Evolutionary conservation across 2,888 invertebrate genomes (phyloP).

Genomic region (Amphipoea oculea): DNA sequence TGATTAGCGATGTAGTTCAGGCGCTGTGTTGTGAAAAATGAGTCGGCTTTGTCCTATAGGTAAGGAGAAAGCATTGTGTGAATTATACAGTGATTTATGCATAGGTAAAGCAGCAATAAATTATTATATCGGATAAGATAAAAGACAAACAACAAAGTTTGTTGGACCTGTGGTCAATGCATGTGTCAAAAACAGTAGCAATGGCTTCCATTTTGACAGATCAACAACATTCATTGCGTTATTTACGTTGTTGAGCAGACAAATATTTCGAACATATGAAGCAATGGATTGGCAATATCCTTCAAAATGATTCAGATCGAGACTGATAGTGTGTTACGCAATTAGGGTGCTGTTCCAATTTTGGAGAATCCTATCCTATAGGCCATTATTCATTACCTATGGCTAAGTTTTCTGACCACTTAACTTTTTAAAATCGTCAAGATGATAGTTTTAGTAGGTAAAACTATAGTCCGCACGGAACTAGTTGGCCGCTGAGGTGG

Average conservation of each 20-base stretch:
- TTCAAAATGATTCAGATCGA: background rate
- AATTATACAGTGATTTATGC: background rate
- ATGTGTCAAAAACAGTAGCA: background rate
- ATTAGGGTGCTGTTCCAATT: background rate
- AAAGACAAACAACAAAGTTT: background rate
- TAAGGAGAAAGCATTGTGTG: background rate
- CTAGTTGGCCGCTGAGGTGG: no score
- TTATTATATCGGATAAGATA: background rate
- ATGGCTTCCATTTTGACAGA: background rate
- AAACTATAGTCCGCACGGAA: no score
- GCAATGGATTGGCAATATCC: no score
- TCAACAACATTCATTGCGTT: background rate
- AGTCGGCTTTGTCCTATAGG: slow-evolving; percentile 92
- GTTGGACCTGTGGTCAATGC: background rate
- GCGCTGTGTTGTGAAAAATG: slow-evolving; percentile 96
- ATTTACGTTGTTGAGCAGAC: background rate
- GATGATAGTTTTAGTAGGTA: background rate
- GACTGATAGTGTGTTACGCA: background rate
- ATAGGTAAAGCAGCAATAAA: no score
- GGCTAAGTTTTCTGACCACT: background rate
- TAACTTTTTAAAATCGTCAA: background rate
- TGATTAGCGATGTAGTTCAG: slow-evolving; percentile 95
- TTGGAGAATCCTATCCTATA: no score
- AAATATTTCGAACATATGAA: no score
- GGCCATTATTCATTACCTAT: background rate